phyloP scores from a whole-genome alignment of 2,113 vertebrate species.

The Leptosomus discolor region DNA sequence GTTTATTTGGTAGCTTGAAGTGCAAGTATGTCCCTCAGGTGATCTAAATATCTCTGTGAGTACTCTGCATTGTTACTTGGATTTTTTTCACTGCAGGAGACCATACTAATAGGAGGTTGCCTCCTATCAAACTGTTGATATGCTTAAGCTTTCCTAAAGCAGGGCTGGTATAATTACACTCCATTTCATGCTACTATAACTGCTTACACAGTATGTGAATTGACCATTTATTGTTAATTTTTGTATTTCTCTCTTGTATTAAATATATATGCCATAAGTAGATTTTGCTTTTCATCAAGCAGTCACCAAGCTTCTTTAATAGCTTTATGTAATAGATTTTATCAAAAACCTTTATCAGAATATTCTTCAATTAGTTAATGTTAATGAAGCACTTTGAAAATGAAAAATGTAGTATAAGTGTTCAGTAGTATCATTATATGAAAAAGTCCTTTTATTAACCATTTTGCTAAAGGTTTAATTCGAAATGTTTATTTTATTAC shows the following conservation, averaged over 20 bases:
- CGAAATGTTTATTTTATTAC: background rate
- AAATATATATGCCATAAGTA: background rate
- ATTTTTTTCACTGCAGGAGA: background rate
- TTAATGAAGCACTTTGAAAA: slow-evolving; percentile 4
- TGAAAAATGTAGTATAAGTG: background rate
- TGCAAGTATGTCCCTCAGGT: rapidly evolving
- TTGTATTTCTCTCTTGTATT: background rate
- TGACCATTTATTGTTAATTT: background rate
- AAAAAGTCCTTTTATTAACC: background rate
- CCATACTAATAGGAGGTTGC: background rate
- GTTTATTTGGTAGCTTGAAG: background rate
- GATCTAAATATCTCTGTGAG: background rate
- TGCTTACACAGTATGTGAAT: background rate
- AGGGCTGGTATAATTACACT: background rate
- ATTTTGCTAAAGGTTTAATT: background rate
- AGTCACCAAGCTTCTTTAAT: background rate
- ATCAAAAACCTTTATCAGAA: slow-evolving; percentile 10
- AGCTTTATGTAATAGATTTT: background rate
- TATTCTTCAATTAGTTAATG: background rate
- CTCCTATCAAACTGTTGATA: background rate
- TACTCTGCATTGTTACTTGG: background rate
- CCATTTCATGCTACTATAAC: background rate
- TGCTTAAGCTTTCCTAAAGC: background rate
- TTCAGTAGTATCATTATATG: background rate
- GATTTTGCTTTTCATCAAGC: background rate